Base-by-base conservation (phyloP, 2,888 invertebrate species). In the Agapetus fuscipes region DNA sequence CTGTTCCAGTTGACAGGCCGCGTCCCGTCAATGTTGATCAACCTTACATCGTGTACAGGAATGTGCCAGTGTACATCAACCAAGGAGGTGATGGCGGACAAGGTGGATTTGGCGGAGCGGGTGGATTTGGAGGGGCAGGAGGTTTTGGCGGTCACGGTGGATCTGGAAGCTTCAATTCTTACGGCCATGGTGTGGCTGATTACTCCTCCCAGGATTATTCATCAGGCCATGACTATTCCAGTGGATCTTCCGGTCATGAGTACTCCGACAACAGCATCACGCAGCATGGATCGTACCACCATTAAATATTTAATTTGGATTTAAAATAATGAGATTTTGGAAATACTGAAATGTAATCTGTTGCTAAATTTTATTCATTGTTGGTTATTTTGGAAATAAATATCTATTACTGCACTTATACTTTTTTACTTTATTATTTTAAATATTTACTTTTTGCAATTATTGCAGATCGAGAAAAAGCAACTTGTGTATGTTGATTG, bases 1-100 rank as follows among this genome's bases (percentile, higher is more conserved):
- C 43, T 31, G 40, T 43, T 9, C 33, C 34, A 31, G 43, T 43
- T 4, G 37, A 35, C 9, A 26, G 28, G 11, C 28, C 27, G n/a
- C 12, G 13, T 16, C 27, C 27, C 20, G 35, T 35, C 3, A 26
- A 24, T 3, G 35, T 35, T 2, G 11, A 34, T 17, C 26, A 31
- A 12, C 37, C 43, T 17, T 40, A 41, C 34, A 15, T 38, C 13
- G 38, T 43, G 12, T 29, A 37, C 9, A 39, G 30, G 26, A 35
- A 26, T 3, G 35, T 35, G 20, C 35, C 35, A 7, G 3, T 28
- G 3, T 35, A 35, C 28, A 35, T 35, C 17, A 35, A 35, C 28
- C 5, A 7, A 6, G 31, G 31, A 6, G 13, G 16, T 6, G n/a
- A 4, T 9, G 11, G 4, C 5, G 28, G 28, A 28, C 4, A 5